Evolutionary conservation across 1,140 invertebrate genomes (phyloP).

Genomic region (Octopus bimaculoides): DNA sequence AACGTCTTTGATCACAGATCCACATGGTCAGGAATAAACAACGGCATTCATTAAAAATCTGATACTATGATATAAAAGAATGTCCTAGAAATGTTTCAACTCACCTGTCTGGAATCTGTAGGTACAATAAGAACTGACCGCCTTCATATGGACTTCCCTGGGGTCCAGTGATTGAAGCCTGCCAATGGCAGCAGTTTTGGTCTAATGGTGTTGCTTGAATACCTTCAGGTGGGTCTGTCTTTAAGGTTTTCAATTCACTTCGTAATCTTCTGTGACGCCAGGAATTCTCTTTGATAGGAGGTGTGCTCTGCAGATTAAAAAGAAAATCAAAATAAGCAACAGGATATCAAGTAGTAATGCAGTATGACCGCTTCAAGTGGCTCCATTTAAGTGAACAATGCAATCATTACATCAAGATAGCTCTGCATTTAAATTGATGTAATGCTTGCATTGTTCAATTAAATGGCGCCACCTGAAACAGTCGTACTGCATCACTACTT

Average conservation of each 20-base stretch:
- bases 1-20: no score
- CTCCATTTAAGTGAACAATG: no score
- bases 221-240: slow-evolving; percentile 82
- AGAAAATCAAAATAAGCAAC: slow-evolving; percentile 1
- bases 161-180: slow-evolving; percentile 56
- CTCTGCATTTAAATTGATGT: no score
- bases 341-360: no score
- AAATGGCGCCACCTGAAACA: no score
- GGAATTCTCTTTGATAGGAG: slow-evolving; percentile 53
- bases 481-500: no score
- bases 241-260: slow-evolving; percentile 53
- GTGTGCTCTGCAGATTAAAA: slow-evolving; percentile 44
- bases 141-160: slow-evolving; percentile 59
- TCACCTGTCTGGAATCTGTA: slow-evolving; percentile 77
- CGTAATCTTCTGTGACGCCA: slow-evolving; percentile 54
- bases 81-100: not conserved
- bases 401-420: no score
- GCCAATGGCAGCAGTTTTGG: slow-evolving; percentile 58
- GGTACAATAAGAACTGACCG: slow-evolving; percentile 68
- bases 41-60: no score
- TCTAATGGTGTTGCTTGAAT: slow-evolving; percentile 86
- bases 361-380: no score
- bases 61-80: no score
- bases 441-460: no score
- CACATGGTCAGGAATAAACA: no score